Evolutionary conservation across 2,113 vertebrate genomes (phyloP), one percentile per base, ranked within the genome.

Genomic region (Poecilia latipinna): DNA sequence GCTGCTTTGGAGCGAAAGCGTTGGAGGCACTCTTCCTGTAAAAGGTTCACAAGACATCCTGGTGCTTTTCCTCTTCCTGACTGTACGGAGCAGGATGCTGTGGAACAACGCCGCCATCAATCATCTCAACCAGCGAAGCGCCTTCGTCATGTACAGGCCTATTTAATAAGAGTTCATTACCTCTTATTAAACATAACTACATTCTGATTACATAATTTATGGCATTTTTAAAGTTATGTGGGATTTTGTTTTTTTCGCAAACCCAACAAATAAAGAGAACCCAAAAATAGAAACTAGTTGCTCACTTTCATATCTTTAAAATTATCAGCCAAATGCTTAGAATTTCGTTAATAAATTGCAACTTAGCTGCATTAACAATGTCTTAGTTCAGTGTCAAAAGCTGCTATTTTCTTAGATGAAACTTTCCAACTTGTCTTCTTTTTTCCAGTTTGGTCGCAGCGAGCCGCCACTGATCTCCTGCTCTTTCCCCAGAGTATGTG

Each of bases 31-130:
- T 89, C 74, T 88, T 91, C 89, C 89, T 84, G 81, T 37, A 61
- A 22, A 42, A 1, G n/a, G 75, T 77, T 82, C 62, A 78, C 78
- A 84, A 81, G 66, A 69, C 82, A 85, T 87, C 87, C 78, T 84
- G 85, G 85, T 28, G 65, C 77, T 73, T 72, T 89, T 90, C 90
- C 84, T 82, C 72, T 83, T 86, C 86, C 89, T 89, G 88, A 68
- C 68, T 28, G 3, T 24, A 5, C 39, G 1, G 32, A 78, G 63
- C 85, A 89, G 86, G 87, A 90, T 81, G 82, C 87, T 66, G 73
- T 63, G 39, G 62, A 72, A 51, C 39, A 22, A 28, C 33, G 24
- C 33, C 71, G 48, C 28, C 72, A 72, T 83, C 72, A 69, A 78
- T 83, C 65, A 70, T 17, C 35, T 72, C 42, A 61, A 68, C 24